Evolutionary conservation across 2,113 vertebrate genomes (phyloP).

Genomic region (Chionis minor): DNA sequence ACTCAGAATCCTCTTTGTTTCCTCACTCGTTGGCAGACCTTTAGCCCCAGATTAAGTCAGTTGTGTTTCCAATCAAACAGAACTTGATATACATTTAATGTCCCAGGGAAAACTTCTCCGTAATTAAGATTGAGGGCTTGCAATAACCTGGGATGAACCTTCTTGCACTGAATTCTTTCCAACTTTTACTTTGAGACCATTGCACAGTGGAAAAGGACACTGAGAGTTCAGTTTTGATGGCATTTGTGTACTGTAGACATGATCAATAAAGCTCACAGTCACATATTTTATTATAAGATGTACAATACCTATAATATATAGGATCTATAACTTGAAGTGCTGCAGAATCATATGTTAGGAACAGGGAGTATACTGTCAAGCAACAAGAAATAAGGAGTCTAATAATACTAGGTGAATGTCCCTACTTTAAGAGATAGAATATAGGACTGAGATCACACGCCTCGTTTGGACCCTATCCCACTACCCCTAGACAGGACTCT

Average conservation of each 20-base stretch:
- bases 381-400: not conserved
- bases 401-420: not conserved
- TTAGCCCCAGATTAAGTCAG: not conserved
- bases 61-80: not conserved
- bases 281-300: not conserved
- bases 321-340: not conserved
- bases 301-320: not conserved
- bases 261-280: not conserved
- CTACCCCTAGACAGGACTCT: not conserved
- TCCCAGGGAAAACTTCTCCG: not conserved
- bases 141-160: not conserved
- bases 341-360: not conserved
- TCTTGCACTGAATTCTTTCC: not conserved
- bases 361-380: rapidly evolving
- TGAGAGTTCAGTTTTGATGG: not conserved
- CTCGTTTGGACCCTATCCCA: not conserved
- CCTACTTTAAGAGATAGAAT: not conserved
- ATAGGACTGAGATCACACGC: rapidly evolving
- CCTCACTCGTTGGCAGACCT: not conserved
- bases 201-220: not conserved
- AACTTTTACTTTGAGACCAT: not conserved
- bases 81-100: not conserved
- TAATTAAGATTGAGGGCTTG: not conserved
- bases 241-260: not conserved
- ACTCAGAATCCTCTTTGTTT: not conserved